A percentile compares a stretch with the other conserved stretches of the same genome.
Conservation (phyloP, 2,888 invertebrate species). For the Cosmorhoe ocellata region DNA sequence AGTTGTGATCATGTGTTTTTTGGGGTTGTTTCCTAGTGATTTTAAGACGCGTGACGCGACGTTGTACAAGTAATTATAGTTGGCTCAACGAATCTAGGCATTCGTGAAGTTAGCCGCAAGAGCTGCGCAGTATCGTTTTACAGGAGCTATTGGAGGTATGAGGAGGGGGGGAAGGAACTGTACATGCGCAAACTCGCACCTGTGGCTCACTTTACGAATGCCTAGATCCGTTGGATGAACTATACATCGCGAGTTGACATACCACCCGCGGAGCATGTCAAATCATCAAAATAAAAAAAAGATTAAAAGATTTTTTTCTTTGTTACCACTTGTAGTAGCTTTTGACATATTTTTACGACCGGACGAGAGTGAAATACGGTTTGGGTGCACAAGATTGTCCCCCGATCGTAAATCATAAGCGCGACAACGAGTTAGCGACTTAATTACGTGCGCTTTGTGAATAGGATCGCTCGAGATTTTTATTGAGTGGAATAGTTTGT, state of each 20-base stretch:
- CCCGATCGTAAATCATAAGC: conserved; percentile 34
- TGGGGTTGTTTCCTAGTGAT: no score
- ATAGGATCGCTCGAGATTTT: conserved; percentile 30
- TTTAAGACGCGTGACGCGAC: no score
- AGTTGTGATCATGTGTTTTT: no score
- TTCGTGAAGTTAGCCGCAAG: no score
- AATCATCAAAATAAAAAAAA: conserved; percentile 11
- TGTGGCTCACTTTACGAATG: no score
- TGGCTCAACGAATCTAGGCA: no score
- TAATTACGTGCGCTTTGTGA: conserved; percentile 35
- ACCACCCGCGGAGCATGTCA: conserved; percentile 33
- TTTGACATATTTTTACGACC: conserved; percentile 36
- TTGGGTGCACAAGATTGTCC: conserved; percentile 29
- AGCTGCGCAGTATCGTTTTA: no score
- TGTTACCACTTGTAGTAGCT: conserved; percentile 25
- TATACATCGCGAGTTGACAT: conserved; percentile 6
- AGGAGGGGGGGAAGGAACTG: no score
- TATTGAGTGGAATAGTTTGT: conserved; percentile 24
- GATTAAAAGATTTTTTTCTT: conserved; percentile 26
- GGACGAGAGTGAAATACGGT: conserved; percentile 31
- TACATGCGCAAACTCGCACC: no score
- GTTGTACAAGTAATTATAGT: no score
- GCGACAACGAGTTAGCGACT: conserved; percentile 32
- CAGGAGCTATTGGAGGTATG: no score
- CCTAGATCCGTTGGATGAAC: background rate